phyloP scores from a whole-genome alignment of 2,888 invertebrate genomes.

The Agriopis leucophaearia region DNA sequence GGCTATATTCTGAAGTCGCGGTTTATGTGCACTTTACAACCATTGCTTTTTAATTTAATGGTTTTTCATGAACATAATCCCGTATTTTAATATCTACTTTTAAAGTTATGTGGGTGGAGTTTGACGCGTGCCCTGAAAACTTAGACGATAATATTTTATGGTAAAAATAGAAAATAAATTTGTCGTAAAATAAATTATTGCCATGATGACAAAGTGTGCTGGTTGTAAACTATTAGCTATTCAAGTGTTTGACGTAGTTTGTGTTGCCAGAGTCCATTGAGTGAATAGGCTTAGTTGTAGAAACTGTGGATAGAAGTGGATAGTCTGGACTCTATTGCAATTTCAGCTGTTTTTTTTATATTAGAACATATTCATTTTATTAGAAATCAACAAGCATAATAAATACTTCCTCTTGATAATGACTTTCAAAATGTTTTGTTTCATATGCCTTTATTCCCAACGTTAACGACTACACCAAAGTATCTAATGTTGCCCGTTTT shows the following conservation, averaged over 20 bases:
- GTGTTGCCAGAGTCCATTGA: not conserved
- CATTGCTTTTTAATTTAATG: slow-evolving; percentile 64
- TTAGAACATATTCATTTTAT: no score
- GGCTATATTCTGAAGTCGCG: slow-evolving; percentile 38
- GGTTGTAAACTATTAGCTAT: slow-evolving; percentile 21
- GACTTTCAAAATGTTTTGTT: no score
- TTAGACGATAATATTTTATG: slow-evolving; percentile 43
- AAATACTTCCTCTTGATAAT: no score
- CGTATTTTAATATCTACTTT: slow-evolving; percentile 49
- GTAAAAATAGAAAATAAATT: slow-evolving; percentile 40
- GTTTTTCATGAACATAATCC: slow-evolving; percentile 53
- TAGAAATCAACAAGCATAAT: no score
- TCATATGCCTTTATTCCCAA: no score
- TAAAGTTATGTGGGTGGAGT: slow-evolving; percentile 45
- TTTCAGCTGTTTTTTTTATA: no score
- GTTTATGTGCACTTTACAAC: slow-evolving; percentile 50
- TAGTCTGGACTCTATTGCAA: no score
- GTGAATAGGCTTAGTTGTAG: not conserved
- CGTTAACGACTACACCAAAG: no score
- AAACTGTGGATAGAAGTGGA: not conserved
- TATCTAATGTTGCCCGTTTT: no score
- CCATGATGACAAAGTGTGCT: slow-evolving; percentile 36
- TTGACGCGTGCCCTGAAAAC: slow-evolving; percentile 45
- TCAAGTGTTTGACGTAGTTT: not conserved
- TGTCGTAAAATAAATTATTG: slow-evolving; percentile 39